Conservation (phyloP, 2,797 vertebrate species). For the Pangasius krempfi region DNA sequence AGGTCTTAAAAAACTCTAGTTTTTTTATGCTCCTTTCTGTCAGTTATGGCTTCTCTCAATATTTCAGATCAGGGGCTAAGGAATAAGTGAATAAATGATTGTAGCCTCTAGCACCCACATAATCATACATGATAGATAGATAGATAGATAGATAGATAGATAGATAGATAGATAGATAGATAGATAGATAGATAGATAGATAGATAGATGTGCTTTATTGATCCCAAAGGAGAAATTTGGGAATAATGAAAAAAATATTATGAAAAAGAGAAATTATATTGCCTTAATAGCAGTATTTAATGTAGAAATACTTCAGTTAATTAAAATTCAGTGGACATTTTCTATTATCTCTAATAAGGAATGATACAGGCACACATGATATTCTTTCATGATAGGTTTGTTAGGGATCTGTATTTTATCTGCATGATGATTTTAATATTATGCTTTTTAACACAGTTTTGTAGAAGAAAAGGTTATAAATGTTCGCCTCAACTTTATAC, state of each 20-base stretch:
- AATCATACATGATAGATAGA: neutral
- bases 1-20: slow-evolving; percentile 72
- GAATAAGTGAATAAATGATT: neutral
- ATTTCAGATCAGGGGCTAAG: neutral
- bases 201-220: neutral
- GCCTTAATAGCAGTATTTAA: neutral
- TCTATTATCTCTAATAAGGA: neutral
- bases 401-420: neutral
- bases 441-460: neutral
- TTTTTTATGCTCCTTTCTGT: slow-evolving; percentile 65
- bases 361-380: neutral
- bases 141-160: neutral
- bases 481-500: neutral
- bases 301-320: neutral
- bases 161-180: neutral
- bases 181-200: neutral
- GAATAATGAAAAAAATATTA: neutral
- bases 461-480: neutral
- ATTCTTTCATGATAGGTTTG: neutral
- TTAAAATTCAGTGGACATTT: neutral
- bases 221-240: neutral
- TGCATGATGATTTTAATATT: neutral
- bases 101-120: neutral
- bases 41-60: neutral
- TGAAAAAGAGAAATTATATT: neutral